phyloP scores from a whole-genome alignment of 2,113 vertebrate genomes.

The Plecotus auritus region DNA sequence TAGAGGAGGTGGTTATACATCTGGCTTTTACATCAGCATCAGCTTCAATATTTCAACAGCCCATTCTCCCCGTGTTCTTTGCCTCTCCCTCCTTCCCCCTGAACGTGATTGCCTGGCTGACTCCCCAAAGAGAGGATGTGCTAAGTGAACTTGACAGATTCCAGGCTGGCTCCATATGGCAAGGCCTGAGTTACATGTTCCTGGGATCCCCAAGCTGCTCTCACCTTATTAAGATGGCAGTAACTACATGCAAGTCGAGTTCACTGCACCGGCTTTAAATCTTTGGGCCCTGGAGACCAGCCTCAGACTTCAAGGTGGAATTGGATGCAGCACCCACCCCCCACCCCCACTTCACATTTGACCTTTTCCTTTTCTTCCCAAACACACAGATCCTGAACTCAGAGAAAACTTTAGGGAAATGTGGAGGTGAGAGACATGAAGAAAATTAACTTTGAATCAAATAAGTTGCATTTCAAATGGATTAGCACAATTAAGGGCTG shows the following conservation, averaged over 20 bases:
- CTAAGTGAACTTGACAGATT: conserved; percentile 91
- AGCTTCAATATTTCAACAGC: conserved; percentile 80
- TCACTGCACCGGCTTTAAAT: conserved; percentile 74
- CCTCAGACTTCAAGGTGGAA: conserved; percentile 28
- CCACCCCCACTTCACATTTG: conserved; percentile 47
- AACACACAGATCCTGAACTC: neutral
- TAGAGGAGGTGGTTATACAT: conserved; percentile 57
- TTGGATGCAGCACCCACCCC: neutral
- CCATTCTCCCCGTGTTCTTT: conserved; percentile 28
- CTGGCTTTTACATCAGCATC: conserved; percentile 75
- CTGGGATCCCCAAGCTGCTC: conserved; percentile 79
- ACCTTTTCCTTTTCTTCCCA: conserved; percentile 48
- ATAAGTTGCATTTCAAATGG: neutral
- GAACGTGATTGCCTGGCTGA: conserved; percentile 82
- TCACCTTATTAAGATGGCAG: conserved; percentile 87
- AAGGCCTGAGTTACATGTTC: conserved; percentile 76
- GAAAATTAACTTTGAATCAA: conserved; percentile 31
- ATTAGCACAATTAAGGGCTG: neutral
- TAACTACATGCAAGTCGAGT: conserved; percentile 81
- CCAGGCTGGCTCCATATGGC: conserved; percentile 89
- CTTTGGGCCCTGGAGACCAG: conserved; percentile 63
- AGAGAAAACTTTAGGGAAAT: neutral
- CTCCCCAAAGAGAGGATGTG: conserved; percentile 85
- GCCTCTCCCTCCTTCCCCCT: conserved; percentile 81
- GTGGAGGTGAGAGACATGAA: neutral